Base-by-base conservation (phyloP, 2,888 invertebrate species). In the Sphecodes monilicornis region DNA sequence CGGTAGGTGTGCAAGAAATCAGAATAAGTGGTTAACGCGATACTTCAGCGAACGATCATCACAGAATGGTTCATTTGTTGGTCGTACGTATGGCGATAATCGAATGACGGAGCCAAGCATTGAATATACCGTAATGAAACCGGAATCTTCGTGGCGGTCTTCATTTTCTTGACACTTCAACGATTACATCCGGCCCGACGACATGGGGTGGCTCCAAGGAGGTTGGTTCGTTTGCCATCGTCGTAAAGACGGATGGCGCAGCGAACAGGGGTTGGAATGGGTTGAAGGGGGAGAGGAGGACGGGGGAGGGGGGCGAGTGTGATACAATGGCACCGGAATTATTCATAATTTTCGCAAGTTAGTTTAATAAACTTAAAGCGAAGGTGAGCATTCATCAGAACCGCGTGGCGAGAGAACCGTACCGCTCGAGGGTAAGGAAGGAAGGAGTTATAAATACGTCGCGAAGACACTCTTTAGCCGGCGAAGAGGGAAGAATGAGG, bases 371-470 rank as follows among this genome's bases (percentile, higher is more conserved):
- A 91, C 91, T 92, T 90, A 89, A 89, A 91, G 90, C 88, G 86
- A 89, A 88, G 89, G 90, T 89, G 86, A 89, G 91, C 89, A 93
- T 92, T 92, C 90, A 91, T 90, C 92, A 92, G 90, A 85, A 89
- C 84, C 84, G 89, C 82, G 89, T 82, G 57, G 13, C 26, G 87
- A 89, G 86, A 87, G 32, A 86, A 90, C 89, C 90, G 87, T 85
- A 89, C n/a, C n/a, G 85, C 86, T 88, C 18, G 86, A 86, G 57
- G 69, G 84, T 78, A 70, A 77, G 79, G 93, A 92, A 93, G 93
- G 93, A 91, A 92, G 91, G 90, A 90, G 92, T 92, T 93, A 93
- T 94, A 94, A 94, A 94, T 94, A 94, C 92, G 90, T 93, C 92
- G 92, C 90, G 90, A 92, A 92, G 92, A 92, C 91, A 92, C 91